Evolutionary conservation across 2,797 vertebrate species (phyloP), one percentile per base, ranked within the genome.

Genomic region (Sebastes reedi): DNA sequence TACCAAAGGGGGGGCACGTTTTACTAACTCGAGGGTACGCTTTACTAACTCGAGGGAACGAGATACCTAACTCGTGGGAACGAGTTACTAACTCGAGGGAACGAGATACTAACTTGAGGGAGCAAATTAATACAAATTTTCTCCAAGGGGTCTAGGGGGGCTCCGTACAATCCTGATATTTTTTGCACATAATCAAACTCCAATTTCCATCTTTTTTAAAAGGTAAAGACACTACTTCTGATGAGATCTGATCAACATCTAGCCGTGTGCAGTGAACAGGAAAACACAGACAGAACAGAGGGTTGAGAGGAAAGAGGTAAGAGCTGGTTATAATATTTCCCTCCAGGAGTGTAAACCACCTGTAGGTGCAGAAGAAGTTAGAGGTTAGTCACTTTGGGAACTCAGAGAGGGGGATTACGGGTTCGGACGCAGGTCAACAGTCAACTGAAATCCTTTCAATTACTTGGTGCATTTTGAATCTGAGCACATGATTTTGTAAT

Each of bases 181-280:
- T 59, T 22, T 27, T 27, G 3, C 3, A 52, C 20, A 52, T n/a
- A n/a, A 52, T 52, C 20, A 20, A n/a, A 52, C 8, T 11, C 12
- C 7, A 70, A 4, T 42, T 56, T n/a, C 20, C 7, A 39, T 39
- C 3, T 64, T n/a, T 56, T 61, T 13, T 29, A 58, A 16, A 39
- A 66, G 42, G 29, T 18, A 39, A 18, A 34, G 25, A 72, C 11
- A 2, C 4, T 29, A 30, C 25, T 30, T 3, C 22, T 27, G 10
- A 59, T 58, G 2, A 36, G 27, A 67, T 66, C 36, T 81, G 79
- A 74, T 91, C 72, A 67, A 55, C 67, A 82, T 79, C 58, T 81
- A 55, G 36, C 56, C 25, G 24, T 75, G 77, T 85, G 77, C 34
- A 90, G 86, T 93, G 92, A 76, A n/a, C 6, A 75, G 27, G 56